These are phyloP conservation scores for Hirudo medicinalis DNA, from an alignment of 1,140 invertebrate genomes.

Conservation along the genomic window DNA sequence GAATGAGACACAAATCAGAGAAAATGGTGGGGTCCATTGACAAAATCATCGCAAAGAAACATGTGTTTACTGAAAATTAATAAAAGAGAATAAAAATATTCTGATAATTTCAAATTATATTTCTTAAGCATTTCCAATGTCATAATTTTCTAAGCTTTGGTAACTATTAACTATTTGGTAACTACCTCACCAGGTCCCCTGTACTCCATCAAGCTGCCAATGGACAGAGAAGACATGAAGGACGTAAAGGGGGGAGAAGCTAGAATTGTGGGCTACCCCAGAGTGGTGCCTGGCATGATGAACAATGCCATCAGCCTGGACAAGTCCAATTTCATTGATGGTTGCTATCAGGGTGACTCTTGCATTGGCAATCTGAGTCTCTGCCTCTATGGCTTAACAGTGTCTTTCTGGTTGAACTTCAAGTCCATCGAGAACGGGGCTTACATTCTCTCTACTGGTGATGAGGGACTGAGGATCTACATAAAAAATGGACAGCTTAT, in stretches of 20 bases:
- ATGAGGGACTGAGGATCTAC: slow-evolving; percentile 29
- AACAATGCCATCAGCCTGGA: slow-evolving; percentile 27
- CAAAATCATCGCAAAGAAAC: no score
- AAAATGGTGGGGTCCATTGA: slow-evolving; percentile 25
- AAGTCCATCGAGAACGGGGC: slow-evolving; percentile 25
- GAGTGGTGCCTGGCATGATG: slow-evolving; percentile 28
- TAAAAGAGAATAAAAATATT: no score
- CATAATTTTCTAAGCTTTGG: no score
- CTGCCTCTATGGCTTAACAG: slow-evolving; percentile 34
- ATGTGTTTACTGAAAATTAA: neutral
- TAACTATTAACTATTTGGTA: no score
- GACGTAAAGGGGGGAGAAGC: slow-evolving; percentile 4
- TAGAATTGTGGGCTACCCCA: slow-evolving; percentile 24
- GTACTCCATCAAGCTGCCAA: no score
- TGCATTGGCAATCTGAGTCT: slow-evolving; percentile 31
- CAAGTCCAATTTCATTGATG: slow-evolving; percentile 30
- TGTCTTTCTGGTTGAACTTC: slow-evolving; percentile 34
- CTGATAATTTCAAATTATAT: no score
- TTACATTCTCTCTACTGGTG: slow-evolving; percentile 26
- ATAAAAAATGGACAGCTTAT: slow-evolving; percentile 27
- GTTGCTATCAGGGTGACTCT: slow-evolving; percentile 27
- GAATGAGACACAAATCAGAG: slow-evolving; percentile 28
- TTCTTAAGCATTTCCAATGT: no score
- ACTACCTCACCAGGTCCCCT: no score
- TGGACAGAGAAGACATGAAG: neutral